These are phyloP conservation scores for Anas bernieri DNA, from an alignment of 2,797 vertebrate species.

Conservation along the genomic window DNA sequence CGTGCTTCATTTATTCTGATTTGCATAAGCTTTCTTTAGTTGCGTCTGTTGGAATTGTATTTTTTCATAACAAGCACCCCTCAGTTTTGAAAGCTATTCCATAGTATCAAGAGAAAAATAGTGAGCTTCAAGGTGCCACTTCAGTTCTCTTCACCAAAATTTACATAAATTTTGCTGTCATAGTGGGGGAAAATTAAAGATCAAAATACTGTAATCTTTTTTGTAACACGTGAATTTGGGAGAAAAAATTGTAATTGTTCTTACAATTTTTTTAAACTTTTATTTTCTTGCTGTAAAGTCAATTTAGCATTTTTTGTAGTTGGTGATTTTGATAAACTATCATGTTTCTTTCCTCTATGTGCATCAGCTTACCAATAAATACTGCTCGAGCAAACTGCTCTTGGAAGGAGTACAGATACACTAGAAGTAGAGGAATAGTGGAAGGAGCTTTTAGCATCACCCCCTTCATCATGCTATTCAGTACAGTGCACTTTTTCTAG, in stretches of 20 bases:
- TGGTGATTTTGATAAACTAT: not conserved
- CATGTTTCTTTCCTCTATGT: not conserved
- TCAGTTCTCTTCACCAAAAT: not conserved
- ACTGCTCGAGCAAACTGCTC: not conserved
- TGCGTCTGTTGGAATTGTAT: not conserved
- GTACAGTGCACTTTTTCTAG: not conserved
- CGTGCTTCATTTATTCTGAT: not conserved
- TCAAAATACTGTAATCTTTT: not conserved
- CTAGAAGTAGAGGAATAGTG: not conserved
- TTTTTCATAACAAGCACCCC: not conserved
- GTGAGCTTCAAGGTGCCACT: not conserved
- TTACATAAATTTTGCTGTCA: not conserved
- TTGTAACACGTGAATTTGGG: not conserved
- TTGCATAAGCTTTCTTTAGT: not conserved
- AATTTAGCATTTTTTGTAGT: not conserved
- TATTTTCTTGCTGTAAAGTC: not conserved
- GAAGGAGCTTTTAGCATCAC: not conserved
- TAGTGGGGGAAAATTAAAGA: not conserved
- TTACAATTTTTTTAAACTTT: not conserved
- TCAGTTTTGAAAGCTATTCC: not conserved
- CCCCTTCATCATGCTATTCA: not conserved
- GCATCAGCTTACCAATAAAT: not conserved
- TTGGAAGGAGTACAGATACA: not conserved
- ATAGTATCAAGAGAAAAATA: not conserved
- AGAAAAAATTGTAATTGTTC: not conserved